A percentile compares a stretch with the other conserved stretches of the same genome.
Conservation (phyloP, 92 coral and sea anemone species). For the Epizoanthus stellaris region DNA sequence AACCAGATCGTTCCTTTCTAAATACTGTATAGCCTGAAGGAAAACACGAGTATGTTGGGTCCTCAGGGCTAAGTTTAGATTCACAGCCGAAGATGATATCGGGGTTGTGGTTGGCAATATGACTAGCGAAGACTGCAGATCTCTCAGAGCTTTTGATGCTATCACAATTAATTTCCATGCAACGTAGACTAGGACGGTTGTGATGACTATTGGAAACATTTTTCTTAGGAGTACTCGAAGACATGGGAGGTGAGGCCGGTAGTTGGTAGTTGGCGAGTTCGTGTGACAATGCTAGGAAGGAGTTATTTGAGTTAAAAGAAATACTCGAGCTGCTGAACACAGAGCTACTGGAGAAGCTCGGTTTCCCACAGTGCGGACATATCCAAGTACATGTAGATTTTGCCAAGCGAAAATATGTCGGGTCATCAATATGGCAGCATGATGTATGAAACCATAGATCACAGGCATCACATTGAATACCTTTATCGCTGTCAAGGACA, state of each 20-base stretch:
- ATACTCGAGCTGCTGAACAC: too few relatives aligned
- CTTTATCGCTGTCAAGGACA: slow-evolving; percentile 16
- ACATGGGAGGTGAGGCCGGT: too few relatives aligned
- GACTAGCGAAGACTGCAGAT: slow-evolving; percentile 43
- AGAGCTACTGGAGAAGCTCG: slow-evolving; percentile 3
- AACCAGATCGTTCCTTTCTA: slow-evolving; percentile 37
- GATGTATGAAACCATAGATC: slow-evolving; percentile 33
- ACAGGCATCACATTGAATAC: slow-evolving; percentile 29
- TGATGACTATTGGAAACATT: too few relatives aligned
- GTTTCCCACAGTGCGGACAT: slow-evolving; percentile 23
- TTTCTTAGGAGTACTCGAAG: too few relatives aligned
- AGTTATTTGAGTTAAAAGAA: too few relatives aligned
- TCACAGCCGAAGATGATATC: slow-evolving; percentile 57
- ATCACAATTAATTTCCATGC: slow-evolving; percentile 45
- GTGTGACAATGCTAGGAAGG: too few relatives aligned
- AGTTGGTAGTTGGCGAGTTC: too few relatives aligned
- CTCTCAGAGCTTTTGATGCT: slow-evolving; percentile 51
- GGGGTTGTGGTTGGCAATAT: slow-evolving; percentile 26
- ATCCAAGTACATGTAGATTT: slow-evolving; percentile 27
- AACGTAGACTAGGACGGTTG: not conserved
- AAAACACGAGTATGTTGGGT: slow-evolving; percentile 51
- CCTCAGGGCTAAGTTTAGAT: slow-evolving; percentile 43
- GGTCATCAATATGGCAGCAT: slow-evolving; percentile 9
- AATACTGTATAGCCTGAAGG: slow-evolving; percentile 43
- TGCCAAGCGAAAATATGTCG: slow-evolving; percentile 4